Base-by-base conservation (phyloP, 2,113 vertebrate genomes). In the Enhydra lutris region DNA sequence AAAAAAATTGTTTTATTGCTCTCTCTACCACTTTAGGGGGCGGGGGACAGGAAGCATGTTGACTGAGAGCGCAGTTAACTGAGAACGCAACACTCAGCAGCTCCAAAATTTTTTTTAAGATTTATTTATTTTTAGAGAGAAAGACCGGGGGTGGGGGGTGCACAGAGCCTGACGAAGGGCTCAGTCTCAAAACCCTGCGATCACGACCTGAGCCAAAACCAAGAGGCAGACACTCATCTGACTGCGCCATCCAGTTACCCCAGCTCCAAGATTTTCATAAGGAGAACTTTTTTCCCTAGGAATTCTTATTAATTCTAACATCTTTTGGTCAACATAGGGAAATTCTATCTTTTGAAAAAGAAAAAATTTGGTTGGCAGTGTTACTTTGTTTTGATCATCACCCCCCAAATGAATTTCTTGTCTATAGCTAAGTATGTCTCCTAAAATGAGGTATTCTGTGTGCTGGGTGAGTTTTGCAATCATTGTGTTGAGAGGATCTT, bases 291-390 rank as follows among this genome's bases (percentile, higher is more conserved):
- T 89, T 86, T 50, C 1, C 50, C 15, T 52, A 63, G 34, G 12
- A 90, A 57, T 95, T 88, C 78, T 94, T 71, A 50, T 4, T 92
- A 65, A 57, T 84, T 78, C 89, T 89, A 6, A 89, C 92, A 23
- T 83, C 85, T 97, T 89, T 95, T 9, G 7, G 50, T 61, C 59
- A 89, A n/a, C 15, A 13, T 61, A 36, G 39, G n/a, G 6, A 90
- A 94, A 61, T 29, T 3, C 11, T 14, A 31, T 23, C 76, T 50
- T 80, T 85, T 76, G 7, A 57, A 31, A 79, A 26, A 39, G n/a
- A 31, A 61, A 24, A 63, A 45, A 24, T 14, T 36, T 36, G 42
- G 23, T 92, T 87, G 67, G 0, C 3, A 29, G 15, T 82, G 17
- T 88, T 82, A 36, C 6, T 42, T 79, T 83, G n/a, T 89, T 91